Percentiles rank a stretch among this genome's conserved stretches.
Conservation (phyloP, 2,888 invertebrate genomes). For the Synergus laeviventris region DNA sequence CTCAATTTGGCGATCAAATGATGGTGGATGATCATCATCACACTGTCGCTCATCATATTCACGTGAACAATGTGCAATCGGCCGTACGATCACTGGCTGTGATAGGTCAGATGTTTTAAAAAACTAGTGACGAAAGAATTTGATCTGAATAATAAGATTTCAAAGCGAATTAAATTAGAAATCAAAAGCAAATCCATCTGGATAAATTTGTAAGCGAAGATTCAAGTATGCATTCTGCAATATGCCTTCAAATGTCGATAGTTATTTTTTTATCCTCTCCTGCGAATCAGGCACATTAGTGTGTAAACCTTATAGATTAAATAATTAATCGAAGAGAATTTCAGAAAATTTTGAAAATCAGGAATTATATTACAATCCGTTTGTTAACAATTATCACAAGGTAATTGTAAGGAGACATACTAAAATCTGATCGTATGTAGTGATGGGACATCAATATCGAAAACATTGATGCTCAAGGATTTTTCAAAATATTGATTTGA, state of each 20-base stretch:
- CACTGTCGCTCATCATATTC: constrained; percentile 69
- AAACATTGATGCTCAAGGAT: no score
- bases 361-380: constrained; percentile 18
- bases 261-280: constrained; percentile 31
- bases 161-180: background rate
- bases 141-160: background rate
- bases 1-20: constrained; percentile 70
- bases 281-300: background rate
- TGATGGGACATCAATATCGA: no score
- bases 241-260: constrained; percentile 12
- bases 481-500: no score
- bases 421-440: no score
- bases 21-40: constrained; percentile 70
- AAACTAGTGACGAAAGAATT: constrained; percentile 7
- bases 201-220: background rate
- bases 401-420: background rate
- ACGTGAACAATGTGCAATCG: constrained; percentile 72
- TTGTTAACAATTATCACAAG: background rate
- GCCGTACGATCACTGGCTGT: constrained; percentile 72
- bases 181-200: background rate
- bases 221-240: constrained; percentile 23
- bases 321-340: background rate
- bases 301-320: background rate
- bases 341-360: constrained; percentile 5
- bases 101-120: constrained; percentile 73